Base-by-base conservation (phyloP, 2,797 vertebrate species). In the Gobionotothen gibberifrons region DNA sequence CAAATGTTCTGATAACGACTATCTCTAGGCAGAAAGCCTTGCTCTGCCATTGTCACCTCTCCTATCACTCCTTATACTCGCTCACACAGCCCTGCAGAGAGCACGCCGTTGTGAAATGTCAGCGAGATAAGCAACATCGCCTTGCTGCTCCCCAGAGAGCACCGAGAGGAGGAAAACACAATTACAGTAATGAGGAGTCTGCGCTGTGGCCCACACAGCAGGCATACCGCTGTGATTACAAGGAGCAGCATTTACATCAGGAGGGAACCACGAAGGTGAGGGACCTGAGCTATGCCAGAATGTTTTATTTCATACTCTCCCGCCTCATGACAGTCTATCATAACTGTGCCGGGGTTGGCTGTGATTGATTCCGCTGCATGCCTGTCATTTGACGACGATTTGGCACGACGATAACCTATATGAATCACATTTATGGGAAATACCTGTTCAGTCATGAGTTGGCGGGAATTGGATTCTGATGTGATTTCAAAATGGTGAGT, bases 21-120 rank as follows among this genome's bases (percentile, higher is more conserved):
- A 13, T 51, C 4, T 51, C n/a, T 49, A 2, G 1, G 47, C 47
- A 22, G 48, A 51, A 51, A 2, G 13, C 19, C 19, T 51, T 22
- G 21, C 48, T 22, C 44, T 9, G 19, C 5, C 19, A 8, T 55
- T 53, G 54, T 21, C 32, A 29, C 14, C 60, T 16, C 42, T 58
- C 59, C 42, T 60, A 52, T 43, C n/a, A 16, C 15, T 57, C 42
- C 9, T 17, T 66, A 9, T 63, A 8, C 48, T 54, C 3, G 9
- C 47, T 47, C 56, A 64, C 62, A 16, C 9, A 47, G 14, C 43
- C 67, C 7, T 55, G 36, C 61, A 69, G 65, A 47, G 53, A 69
- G n/a, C 72, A 78, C 13, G 62, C 65, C 58, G 74, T 76, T 72
- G 75, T 77, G 52, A 88, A 92, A 90, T 88, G 78, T 79, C 79